Evolutionary conservation across 2,888 invertebrate species (phyloP).

Genomic region (Agrotis clavis): DNA sequence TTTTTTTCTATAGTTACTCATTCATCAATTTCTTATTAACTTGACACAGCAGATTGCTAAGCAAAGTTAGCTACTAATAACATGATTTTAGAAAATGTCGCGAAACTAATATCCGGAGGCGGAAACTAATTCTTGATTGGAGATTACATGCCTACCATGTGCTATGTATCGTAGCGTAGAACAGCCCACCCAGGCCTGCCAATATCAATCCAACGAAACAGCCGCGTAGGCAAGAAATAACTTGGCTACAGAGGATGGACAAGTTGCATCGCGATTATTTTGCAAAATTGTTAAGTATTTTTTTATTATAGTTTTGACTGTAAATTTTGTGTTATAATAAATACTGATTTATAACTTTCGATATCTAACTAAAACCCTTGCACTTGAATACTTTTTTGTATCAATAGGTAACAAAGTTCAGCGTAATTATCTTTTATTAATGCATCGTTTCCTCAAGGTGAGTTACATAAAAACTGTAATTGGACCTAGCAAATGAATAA

Average conservation of each 20-base stretch:
- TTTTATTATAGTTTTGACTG: background rate
- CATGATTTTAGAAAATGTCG: conserved; percentile 61
- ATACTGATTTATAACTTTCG: background rate
- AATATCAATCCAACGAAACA: conserved; percentile 37
- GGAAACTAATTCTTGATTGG: conserved; percentile 70
- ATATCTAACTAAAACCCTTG: background rate
- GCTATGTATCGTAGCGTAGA: conserved; percentile 44
- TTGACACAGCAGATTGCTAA: conserved; percentile 1
- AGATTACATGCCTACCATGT: conserved; percentile 49
- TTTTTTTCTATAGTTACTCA: background rate
- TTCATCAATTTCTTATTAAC: conserved; percentile 16
- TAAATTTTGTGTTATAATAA: conserved; percentile 7
- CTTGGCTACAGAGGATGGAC: conserved; percentile 18
- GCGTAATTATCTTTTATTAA: conserved; percentile 11
- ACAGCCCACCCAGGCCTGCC: conserved; percentile 26
- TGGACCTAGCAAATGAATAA: conserved; percentile 34
- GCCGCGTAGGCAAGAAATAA: conserved; percentile 47
- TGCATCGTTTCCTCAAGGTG: conserved; percentile 17
- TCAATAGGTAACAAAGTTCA: conserved; percentile 19
- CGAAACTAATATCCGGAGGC: conserved; percentile 64
- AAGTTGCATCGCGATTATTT: conserved; percentile 25
- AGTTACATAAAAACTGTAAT: conserved; percentile 40
- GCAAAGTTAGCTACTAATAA: conserved; percentile 32
- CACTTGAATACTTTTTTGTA: conserved; percentile 4
- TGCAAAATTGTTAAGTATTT: conserved; percentile 15